Evolutionary conservation across 2,888 invertebrate genomes (phyloP).

Genomic region (Phyllotreta cruciferae): DNA sequence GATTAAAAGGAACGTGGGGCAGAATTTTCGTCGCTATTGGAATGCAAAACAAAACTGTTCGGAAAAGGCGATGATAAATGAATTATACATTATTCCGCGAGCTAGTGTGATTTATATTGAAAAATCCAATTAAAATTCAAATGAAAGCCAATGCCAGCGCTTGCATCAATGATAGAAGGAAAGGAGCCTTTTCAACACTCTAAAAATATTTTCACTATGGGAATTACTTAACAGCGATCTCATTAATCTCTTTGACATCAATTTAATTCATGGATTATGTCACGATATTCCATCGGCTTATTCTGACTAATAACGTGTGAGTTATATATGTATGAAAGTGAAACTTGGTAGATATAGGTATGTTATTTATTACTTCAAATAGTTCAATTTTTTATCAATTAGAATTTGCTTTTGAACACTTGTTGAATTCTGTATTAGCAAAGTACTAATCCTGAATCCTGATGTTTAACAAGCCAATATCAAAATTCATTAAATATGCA

Average conservation of each 20-base stretch:
- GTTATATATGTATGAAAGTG: no score
- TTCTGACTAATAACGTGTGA: not conserved
- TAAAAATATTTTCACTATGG: constrained; percentile 20
- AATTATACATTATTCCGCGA: constrained; percentile 16
- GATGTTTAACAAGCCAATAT: not conserved
- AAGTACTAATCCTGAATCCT: not conserved
- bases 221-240: constrained; percentile 17
- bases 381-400: not conserved
- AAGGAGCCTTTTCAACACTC: constrained; percentile 12
- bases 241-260: constrained; percentile 20
- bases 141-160: constrained; percentile 11
- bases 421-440: constrained; percentile 5
- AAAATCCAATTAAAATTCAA: constrained; percentile 22
- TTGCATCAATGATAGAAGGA: not conserved
- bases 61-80: constrained; percentile 16
- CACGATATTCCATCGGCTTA: constrained; percentile 11
- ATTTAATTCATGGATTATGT: constrained; percentile 16
- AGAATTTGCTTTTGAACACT: not conserved
- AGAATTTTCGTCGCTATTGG: constrained; percentile 2
- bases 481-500: constrained; percentile 9
- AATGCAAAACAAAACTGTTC: constrained; percentile 16
- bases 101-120: constrained; percentile 19
- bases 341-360: no score
- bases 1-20: constrained; percentile 5
- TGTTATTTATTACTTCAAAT: not conserved